phyloP scores from a whole-genome alignment of 2,797 vertebrate species.

The Balearica regulorum region DNA sequence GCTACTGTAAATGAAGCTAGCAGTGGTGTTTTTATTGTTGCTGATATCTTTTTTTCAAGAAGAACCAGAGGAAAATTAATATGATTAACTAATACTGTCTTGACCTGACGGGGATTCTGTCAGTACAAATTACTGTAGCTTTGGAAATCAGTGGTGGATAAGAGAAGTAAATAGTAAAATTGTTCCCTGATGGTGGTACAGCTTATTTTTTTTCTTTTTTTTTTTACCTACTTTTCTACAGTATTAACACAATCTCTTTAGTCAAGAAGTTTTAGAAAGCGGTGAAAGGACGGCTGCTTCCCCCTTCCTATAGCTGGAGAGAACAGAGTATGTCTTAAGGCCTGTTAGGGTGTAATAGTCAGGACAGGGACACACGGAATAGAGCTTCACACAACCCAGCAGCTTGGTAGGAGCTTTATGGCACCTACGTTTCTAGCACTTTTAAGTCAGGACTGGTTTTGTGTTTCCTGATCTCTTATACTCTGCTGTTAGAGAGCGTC shows the following conservation, averaged over 20 bases:
- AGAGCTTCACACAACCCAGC: not conserved
- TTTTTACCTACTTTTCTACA: not conserved
- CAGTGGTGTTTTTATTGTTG: not conserved
- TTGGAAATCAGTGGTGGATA: not conserved
- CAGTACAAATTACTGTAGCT: not conserved
- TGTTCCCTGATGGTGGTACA: not conserved
- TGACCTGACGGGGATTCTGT: not conserved
- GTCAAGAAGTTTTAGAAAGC: not conserved
- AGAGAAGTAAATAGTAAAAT: not conserved
- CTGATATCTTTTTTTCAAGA: not conserved
- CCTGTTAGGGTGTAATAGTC: not conserved
- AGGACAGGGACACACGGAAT: not conserved
- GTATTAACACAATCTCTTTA: not conserved
- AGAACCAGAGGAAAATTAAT: not conserved
- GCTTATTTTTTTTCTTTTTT: not conserved
- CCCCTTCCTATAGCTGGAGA: no score
- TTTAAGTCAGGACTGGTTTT: not conserved
- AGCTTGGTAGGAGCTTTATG: not conserved
- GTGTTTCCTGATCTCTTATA: not conserved
- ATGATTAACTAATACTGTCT: not conserved
- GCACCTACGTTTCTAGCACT: not conserved
- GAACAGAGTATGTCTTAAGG: no score
- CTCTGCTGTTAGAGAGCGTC: not conserved
- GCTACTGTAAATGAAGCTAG: not conserved
- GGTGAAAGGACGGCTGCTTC: not conserved